A percentile compares a stretch with the other conserved stretches of the same genome.
Conservation (phyloP, 2,888 invertebrate genomes). For the Notocelia uddmanniana region DNA sequence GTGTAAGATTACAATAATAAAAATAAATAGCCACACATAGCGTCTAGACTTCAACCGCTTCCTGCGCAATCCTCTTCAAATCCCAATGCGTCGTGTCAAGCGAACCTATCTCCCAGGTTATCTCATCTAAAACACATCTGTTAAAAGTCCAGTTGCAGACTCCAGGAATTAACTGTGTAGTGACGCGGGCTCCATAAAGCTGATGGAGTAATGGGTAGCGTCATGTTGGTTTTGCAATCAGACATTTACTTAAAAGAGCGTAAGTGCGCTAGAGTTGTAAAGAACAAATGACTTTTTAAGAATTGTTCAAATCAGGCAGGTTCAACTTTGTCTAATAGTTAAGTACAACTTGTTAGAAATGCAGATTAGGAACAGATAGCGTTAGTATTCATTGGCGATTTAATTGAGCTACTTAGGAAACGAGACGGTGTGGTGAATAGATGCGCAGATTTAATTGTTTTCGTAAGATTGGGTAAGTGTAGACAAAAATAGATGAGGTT, state of each 20-base stretch:
- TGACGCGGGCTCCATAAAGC: slow-evolving; percentile 38
- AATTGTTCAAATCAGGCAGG: neutral
- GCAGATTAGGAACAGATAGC: slow-evolving; percentile 39
- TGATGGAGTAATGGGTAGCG: slow-evolving; percentile 39
- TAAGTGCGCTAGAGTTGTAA: neutral
- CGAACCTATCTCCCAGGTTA: slow-evolving; percentile 20
- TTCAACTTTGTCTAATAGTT: slow-evolving; percentile 33
- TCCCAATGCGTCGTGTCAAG: slow-evolving; percentile 2
- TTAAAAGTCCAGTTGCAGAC: slow-evolving; percentile 37
- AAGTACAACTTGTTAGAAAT: slow-evolving; percentile 37
- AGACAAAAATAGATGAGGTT: neutral
- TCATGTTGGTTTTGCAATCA: slow-evolving; percentile 41
- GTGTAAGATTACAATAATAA: too few relatives aligned
- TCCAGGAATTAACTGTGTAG: slow-evolving; percentile 41
- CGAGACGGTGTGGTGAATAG: slow-evolving; percentile 21
- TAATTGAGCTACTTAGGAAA: slow-evolving; percentile 35
- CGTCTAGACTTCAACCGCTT: neutral
- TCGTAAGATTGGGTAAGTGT: slow-evolving; percentile 4
- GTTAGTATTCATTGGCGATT: slow-evolving; percentile 30
- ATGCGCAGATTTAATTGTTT: slow-evolving; percentile 17
- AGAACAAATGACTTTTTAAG: neutral
- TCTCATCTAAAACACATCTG: slow-evolving; percentile 43
- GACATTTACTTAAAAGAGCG: neutral
- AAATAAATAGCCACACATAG: slow-evolving; percentile 4
- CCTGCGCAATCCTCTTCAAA: neutral